A percentile compares a stretch with the other conserved stretches of the same genome.
Conservation (phyloP, 2,797 vertebrate genomes). For the Prionace glauca region DNA sequence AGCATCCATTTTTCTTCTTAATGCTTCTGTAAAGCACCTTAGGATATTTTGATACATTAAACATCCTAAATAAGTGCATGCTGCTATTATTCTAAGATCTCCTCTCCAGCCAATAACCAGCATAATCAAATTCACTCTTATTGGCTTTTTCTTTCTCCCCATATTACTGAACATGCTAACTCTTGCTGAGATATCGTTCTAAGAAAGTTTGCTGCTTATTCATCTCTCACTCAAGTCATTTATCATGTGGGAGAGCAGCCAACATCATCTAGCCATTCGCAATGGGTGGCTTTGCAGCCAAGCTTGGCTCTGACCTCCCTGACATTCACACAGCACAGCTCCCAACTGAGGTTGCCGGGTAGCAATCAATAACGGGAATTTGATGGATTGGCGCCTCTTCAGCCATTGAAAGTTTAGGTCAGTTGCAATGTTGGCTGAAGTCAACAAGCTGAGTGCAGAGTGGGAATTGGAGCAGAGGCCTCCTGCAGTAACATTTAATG, state of each 20-base stretch:
- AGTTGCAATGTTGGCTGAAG: background rate
- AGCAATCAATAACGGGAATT: background rate
- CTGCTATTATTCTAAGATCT: background rate
- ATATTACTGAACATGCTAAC: background rate
- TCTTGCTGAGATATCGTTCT: background rate
- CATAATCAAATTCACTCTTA: background rate
- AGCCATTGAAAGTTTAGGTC: background rate
- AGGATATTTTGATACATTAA: background rate
- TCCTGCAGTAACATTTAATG: background rate
- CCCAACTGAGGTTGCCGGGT: background rate
- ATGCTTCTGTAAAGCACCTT: background rate
- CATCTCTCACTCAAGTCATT: background rate
- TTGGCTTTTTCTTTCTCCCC: background rate
- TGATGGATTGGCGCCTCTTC: background rate
- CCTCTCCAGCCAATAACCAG: background rate
- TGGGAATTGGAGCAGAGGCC: background rate
- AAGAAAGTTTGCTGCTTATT: background rate
- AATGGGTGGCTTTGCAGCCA: background rate
- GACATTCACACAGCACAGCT: background rate
- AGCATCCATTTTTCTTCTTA: background rate
- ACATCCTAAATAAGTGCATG: background rate
- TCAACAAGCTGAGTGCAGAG: background rate
- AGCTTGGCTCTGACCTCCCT: background rate
- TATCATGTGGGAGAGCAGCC: background rate
- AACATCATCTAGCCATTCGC: background rate